These are phyloP conservation scores for Dasyprocta punctata DNA, from an alignment of 2,113 vertebrate genomes.

Conservation along the genomic window DNA sequence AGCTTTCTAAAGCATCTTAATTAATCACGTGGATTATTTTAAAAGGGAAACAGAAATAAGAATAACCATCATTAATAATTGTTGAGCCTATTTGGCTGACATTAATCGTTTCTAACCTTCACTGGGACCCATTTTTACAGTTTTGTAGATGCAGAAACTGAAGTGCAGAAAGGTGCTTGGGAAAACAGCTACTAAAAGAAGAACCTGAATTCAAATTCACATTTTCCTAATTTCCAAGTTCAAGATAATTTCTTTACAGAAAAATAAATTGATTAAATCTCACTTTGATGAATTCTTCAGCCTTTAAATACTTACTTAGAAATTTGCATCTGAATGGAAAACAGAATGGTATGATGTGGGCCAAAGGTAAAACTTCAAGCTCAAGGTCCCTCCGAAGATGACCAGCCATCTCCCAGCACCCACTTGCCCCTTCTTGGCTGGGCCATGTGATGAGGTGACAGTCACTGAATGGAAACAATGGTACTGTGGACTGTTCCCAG, in stretches of 20 bases:
- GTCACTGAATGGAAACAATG: neutral
- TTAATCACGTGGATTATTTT: slow-evolving; percentile 46
- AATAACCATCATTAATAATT: neutral
- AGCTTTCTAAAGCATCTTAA: slow-evolving; percentile 22
- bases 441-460: neutral
- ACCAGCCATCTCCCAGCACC: neutral
- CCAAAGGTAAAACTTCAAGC: neutral
- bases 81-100: neutral
- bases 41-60: neutral
- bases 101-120: neutral
- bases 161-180: neutral
- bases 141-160: neutral
- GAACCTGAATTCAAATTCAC: neutral
- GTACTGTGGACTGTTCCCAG: neutral
- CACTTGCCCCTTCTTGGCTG: neutral
- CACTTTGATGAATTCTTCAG: neutral
- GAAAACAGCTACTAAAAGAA: neutral
- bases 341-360: neutral
- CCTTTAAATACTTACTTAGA: neutral
- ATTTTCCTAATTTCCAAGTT: neutral
- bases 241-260: neutral
- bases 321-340: neutral
- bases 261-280: neutral
- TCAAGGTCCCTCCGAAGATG: neutral
- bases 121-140: neutral